Evolutionary conservation across 2,888 invertebrate species (phyloP).

Genomic region (Acleris emargana): DNA sequence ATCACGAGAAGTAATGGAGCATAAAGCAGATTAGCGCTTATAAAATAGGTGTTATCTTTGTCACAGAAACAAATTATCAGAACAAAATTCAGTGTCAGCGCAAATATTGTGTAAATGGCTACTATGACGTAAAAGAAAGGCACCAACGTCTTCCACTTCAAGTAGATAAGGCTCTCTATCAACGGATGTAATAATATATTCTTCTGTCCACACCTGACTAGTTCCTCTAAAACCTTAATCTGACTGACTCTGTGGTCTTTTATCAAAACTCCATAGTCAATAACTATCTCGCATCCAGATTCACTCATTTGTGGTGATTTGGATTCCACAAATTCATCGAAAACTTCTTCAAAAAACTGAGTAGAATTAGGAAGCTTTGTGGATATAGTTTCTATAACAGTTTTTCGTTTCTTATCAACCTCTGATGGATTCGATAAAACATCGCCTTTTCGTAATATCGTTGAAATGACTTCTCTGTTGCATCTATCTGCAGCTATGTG

Average conservation of each 20-base stretch:
- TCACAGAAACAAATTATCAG: slow-evolving; percentile 41
- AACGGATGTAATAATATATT: slow-evolving; percentile 60
- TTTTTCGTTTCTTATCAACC: slow-evolving; percentile 38
- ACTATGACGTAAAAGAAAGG: slow-evolving; percentile 56
- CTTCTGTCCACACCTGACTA: slow-evolving; percentile 52
- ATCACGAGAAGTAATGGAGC: slow-evolving; percentile 37
- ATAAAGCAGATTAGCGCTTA: slow-evolving; percentile 37
- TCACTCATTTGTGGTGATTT: slow-evolving; percentile 51
- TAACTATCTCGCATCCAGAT: slow-evolving; percentile 51
- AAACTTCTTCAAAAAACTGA: slow-evolving; percentile 54
- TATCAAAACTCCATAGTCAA: slow-evolving; percentile 54
- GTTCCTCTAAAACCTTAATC: slow-evolving; percentile 55
- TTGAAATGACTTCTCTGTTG: slow-evolving; percentile 64
- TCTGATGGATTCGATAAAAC: slow-evolving; percentile 42
- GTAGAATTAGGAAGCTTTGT: slow-evolving; percentile 56
- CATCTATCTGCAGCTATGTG: slow-evolving; percentile 62
- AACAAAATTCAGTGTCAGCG: slow-evolving; percentile 56
- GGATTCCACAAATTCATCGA: slow-evolving; percentile 52
- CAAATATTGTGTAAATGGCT: slow-evolving; percentile 54
- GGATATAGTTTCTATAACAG: slow-evolving; percentile 54
- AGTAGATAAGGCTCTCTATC: slow-evolving; percentile 59
- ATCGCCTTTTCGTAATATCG: slow-evolving; percentile 44
- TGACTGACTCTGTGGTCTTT: slow-evolving; percentile 44
- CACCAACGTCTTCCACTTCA: slow-evolving; percentile 61
- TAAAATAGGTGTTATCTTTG: slow-evolving; percentile 32